These are phyloP conservation scores for Microcebus ravelobensis DNA, from an alignment of 2,113 vertebrate species.

Conservation along the genomic window DNA sequence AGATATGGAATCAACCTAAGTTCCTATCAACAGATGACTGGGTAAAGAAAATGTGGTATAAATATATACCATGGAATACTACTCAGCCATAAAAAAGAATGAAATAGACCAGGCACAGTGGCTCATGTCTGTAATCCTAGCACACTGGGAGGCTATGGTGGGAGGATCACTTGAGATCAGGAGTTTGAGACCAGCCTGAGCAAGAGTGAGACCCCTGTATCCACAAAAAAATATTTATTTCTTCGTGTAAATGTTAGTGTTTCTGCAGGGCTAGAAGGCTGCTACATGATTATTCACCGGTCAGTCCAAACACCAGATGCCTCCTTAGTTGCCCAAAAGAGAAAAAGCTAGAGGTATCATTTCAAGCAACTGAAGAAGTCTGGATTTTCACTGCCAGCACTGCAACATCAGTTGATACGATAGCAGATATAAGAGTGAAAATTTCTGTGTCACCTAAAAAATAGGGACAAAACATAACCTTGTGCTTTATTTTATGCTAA, in stretches of 20 bases:
- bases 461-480: conserved; percentile 8
- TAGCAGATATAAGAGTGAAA: neutral
- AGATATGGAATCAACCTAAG: too few species aligned
- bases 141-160: too few species aligned
- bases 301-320: neutral
- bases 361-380: neutral
- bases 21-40: too few species aligned
- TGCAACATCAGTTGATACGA: neutral
- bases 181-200: too few species aligned
- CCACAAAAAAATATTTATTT: neutral
- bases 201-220: too few species aligned
- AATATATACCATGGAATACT: too few species aligned
- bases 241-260: neutral
- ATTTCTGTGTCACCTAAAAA: conserved; percentile 28
- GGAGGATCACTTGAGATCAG: too few species aligned
- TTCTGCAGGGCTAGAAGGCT: neutral
- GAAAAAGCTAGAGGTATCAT: neutral
- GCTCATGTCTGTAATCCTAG: too few species aligned
- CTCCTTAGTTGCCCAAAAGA: neutral
- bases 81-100: too few species aligned
- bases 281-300: neutral
- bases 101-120: too few species aligned
- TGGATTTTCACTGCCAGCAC: neutral
- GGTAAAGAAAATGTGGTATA: too few species aligned
- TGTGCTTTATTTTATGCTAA: conserved; percentile 12